phyloP scores from a whole-genome alignment of 1,140 invertebrate species.

The Nixonia krombeini region DNA sequence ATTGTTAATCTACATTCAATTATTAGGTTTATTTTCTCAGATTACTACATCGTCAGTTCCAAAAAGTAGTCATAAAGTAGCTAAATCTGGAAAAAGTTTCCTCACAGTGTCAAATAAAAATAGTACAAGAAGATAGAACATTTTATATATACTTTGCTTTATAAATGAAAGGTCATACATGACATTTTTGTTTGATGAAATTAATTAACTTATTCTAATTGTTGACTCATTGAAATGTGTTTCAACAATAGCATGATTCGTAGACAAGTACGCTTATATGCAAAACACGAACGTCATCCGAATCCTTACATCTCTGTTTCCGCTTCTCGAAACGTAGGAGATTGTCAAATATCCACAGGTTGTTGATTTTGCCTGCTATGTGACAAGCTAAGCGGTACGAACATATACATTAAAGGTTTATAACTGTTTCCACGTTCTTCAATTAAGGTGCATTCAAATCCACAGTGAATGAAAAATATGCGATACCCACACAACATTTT shows the following conservation, averaged over 20 bases:
- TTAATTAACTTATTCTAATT: conserved; percentile 1
- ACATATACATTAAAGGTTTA: conserved; percentile 27
- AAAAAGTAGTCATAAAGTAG: no score
- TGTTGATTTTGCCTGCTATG: conserved; percentile 62
- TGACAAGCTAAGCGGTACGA: conserved; percentile 26
- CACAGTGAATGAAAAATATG: neutral
- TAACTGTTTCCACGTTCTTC: conserved; percentile 16
- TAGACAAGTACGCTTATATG: conserved; percentile 14
- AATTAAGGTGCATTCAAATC: conserved; percentile 20
- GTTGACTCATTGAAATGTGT: conserved; percentile 14
- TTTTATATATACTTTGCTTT: no score
- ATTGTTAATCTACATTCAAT: no score
- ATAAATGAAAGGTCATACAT: no score
- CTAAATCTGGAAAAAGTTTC: no score
- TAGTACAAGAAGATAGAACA: no score
- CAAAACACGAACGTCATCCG: conserved; percentile 21
- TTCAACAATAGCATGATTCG: conserved; percentile 20
- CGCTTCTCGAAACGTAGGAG: conserved; percentile 53
- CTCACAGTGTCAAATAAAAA: no score
- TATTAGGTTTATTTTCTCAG: no score
- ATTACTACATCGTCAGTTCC: no score
- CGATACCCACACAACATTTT: no score
- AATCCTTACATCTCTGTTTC: conserved; percentile 35
- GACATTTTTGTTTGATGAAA: neutral
- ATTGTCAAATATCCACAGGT: conserved; percentile 70